Evolutionary conservation across 2,797 vertebrate species (phyloP), one percentile per base, ranked within the genome.

Genomic region (Melanogrammus aeglefinus): DNA sequence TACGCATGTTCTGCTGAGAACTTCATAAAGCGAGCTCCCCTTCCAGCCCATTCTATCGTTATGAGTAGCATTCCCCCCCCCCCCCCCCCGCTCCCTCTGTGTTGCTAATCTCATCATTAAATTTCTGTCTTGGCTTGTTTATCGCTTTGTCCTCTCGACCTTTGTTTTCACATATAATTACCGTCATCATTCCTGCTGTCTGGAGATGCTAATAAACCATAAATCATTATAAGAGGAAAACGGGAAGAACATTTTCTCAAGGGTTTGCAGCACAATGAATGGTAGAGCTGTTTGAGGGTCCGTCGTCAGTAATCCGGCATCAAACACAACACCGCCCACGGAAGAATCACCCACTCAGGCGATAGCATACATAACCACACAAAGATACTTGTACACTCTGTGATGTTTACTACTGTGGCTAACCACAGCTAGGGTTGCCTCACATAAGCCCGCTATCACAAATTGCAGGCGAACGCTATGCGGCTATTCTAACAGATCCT

Each of bases 211-310:
- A 69, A 69, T 69, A 69, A 69, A 69, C 63, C 27, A 69, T 69
- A 69, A 69, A 69, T 69, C 63, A 69, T 69, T 69, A 69, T 69
- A 78, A 82, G 85, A 81, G 79, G 77, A 77, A 80, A 57, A 79
- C 10, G 38, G 75, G 75, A 24, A 24, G 21, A n/a, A 7, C 57
- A 9, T n/a, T 63, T 63, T n/a, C 18, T 63, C n/a, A 4, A 69
- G 63, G 24, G 63, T 69, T 69, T 44, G 10, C 24, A n/a, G 8
- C 35, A 36, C n/a, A 69, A 69, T 12, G 24, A n/a, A 69, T 12
- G n/a, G 24, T 69, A 27, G 63, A 27, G n/a, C 63, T 69, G 63
- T 27, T 24, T 27, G 9, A 69, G 24, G 8, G 63, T 69, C n/a
- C 0, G 21, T 27, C n/a, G 57, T 27, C 57, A 24, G 24, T 66